phyloP scores from a whole-genome alignment of 2,888 invertebrate genomes.

The Enoplolaimus lenunculus region DNA sequence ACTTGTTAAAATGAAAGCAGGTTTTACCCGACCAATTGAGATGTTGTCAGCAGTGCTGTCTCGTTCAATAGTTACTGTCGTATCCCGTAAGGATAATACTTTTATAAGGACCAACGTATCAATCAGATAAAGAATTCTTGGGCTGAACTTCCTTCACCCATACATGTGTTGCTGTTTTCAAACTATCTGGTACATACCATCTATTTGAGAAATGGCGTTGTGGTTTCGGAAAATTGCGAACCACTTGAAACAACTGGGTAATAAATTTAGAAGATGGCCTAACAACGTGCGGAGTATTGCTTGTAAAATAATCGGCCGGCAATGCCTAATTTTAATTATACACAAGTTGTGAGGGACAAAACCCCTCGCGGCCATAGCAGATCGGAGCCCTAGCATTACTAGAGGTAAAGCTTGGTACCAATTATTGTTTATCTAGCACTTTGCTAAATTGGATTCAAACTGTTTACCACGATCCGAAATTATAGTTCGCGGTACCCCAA shows the following conservation, averaged over 20 bases:
- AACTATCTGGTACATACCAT: not conserved
- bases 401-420: slow-evolving; percentile 7
- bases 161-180: not conserved
- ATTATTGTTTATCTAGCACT: not conserved
- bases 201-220: not conserved
- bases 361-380: not conserved
- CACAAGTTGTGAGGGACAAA: not conserved
- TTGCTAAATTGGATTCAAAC: not conserved
- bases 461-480: not conserved
- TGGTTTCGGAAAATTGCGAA: not conserved
- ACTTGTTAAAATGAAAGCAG: not conserved
- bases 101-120: not conserved
- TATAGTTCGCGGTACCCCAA: not conserved
- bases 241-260: not conserved
- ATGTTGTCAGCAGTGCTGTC: not conserved
- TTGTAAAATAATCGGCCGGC: not conserved
- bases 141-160: not conserved
- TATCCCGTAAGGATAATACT: not conserved
- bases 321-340: not conserved
- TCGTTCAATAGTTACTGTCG: not conserved
- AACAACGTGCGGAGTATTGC: not conserved
- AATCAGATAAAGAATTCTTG: not conserved
- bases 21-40: not conserved
- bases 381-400: not conserved
- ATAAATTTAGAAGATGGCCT: not conserved